These are phyloP conservation scores for Aleiodes sp. DNA, from an alignment of 1,140 invertebrate species.

Conservation along the genomic window DNA sequence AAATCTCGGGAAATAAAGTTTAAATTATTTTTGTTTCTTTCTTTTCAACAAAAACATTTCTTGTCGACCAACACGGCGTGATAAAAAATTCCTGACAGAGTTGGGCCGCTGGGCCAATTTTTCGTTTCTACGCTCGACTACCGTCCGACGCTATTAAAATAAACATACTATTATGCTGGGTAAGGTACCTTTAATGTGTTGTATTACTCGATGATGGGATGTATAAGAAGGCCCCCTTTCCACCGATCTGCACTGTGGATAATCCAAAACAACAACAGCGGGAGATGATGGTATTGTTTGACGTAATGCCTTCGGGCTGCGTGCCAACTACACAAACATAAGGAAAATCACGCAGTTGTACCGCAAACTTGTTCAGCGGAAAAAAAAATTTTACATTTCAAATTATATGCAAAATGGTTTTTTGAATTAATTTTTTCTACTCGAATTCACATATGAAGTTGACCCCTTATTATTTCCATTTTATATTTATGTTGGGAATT, in stretches of 20 bases:
- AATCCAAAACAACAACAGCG: constrained; percentile 57
- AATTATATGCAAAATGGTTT: too few species aligned
- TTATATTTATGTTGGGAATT: too few species aligned
- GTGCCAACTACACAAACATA: constrained; percentile 30
- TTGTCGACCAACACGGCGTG: constrained; percentile 25
- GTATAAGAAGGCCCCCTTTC: constrained; percentile 38
- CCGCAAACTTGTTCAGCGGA: too few species aligned
- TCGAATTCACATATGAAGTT: too few species aligned
- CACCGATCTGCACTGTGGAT: constrained; percentile 47
- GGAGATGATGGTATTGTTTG: constrained; percentile 43
- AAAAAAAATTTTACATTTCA: too few species aligned
- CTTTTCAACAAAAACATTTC: too few species aligned
- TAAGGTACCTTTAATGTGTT: constrained; percentile 48
- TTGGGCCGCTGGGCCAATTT: constrained; percentile 17
- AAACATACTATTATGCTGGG: constrained; percentile 57
- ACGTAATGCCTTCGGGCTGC: constrained; percentile 38
- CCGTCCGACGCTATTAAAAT: constrained; percentile 55
- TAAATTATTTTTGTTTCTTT: constrained; percentile 22
- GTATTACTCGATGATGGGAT: constrained; percentile 35
- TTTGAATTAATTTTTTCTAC: too few species aligned
- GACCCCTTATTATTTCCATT: too few species aligned
- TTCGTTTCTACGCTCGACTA: constrained; percentile 28
- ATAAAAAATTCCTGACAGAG: constrained; percentile 30
- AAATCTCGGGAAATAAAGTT: background rate
- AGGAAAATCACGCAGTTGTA: too few species aligned